Conservation (phyloP, 2,888 invertebrate species). For the Neoitamus cyanurus region DNA sequence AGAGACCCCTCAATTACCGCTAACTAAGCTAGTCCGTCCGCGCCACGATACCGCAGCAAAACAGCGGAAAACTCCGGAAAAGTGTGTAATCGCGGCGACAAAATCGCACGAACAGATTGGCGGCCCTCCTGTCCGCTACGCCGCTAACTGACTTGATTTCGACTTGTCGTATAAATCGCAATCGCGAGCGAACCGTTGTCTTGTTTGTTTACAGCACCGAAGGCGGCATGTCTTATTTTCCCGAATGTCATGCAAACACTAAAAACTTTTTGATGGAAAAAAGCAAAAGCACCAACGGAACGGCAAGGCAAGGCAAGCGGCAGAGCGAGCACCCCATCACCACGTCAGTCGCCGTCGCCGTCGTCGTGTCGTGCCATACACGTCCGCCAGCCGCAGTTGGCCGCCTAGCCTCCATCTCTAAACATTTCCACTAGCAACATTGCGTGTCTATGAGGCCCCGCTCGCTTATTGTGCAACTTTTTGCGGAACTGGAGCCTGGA, state of each 20-base stretch:
- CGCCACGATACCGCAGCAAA: background rate
- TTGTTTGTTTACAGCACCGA: conserved; percentile 8
- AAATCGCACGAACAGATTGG: background rate
- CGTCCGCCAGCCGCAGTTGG: conserved; percentile 15
- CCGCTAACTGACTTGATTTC: background rate
- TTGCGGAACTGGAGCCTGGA: background rate
- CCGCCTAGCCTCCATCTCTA: background rate
- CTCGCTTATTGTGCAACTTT: background rate
- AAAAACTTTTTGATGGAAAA: conserved; percentile 54
- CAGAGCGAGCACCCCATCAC: conserved; percentile 2
- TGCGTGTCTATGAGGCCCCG: background rate
- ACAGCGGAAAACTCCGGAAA: conserved; percentile 22
- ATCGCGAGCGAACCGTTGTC: background rate
- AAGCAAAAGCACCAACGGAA: conserved; percentile 51
- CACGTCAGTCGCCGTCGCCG: background rate
- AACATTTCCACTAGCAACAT: conserved; percentile 41
- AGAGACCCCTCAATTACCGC: conserved; percentile 19
- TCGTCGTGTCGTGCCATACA: conserved; percentile 33
- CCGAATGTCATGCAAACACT: conserved; percentile 60
- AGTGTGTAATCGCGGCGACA: conserved; percentile 4
- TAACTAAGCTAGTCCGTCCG: background rate
- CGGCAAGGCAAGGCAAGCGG: conserved; percentile 31
- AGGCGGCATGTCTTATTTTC: conserved; percentile 56
- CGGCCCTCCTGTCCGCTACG: background rate
- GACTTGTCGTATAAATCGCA: background rate